These are phyloP conservation scores for Puntigrus tetrazona DNA, from an alignment of 2,113 vertebrate species.

Conservation along the genomic window DNA sequence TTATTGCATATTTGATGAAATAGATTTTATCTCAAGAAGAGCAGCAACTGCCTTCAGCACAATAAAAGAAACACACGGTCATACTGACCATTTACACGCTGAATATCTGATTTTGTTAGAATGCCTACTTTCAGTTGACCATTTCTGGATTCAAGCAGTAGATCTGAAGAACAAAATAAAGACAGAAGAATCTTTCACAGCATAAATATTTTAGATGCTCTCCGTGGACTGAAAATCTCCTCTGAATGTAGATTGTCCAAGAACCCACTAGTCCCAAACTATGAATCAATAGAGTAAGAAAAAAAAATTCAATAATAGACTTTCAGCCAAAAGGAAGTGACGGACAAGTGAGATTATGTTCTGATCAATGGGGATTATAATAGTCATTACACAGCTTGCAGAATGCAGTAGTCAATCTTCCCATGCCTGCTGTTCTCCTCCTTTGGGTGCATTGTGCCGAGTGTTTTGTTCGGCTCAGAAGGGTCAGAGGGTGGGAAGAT, in stretches of 20 bases:
- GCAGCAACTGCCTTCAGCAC: too few relatives aligned
- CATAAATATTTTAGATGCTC: constrained; percentile 34
- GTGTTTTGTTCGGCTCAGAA: constrained; percentile 58
- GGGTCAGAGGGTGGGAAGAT: constrained; percentile 44
- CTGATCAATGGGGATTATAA: constrained; percentile 36
- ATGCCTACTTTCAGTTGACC: neutral
- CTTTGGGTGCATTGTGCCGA: constrained; percentile 30
- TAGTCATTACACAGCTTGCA: constrained; percentile 16
- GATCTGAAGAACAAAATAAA: constrained; percentile 16
- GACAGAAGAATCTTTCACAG: constrained; percentile 2
- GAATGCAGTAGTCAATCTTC: neutral
- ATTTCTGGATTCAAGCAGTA: neutral
- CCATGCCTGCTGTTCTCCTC: neutral
- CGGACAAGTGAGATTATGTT: constrained; percentile 1
- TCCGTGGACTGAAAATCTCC: neutral
- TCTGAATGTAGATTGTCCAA: neutral
- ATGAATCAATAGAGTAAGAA: neutral
- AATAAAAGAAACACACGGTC: neutral
- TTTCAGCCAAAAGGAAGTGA: neutral
- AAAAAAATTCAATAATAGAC: constrained; percentile 28
- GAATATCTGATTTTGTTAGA: neutral
- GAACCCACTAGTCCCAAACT: neutral
- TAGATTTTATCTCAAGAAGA: neutral
- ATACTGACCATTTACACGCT: neutral
- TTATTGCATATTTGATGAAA: neutral